A percentile compares a stretch with the other conserved stretches of the same genome.
Evolutionary conservation across 2,113 vertebrate species (phyloP).

Genomic region (Hymenochirus boettgeri): DNA sequence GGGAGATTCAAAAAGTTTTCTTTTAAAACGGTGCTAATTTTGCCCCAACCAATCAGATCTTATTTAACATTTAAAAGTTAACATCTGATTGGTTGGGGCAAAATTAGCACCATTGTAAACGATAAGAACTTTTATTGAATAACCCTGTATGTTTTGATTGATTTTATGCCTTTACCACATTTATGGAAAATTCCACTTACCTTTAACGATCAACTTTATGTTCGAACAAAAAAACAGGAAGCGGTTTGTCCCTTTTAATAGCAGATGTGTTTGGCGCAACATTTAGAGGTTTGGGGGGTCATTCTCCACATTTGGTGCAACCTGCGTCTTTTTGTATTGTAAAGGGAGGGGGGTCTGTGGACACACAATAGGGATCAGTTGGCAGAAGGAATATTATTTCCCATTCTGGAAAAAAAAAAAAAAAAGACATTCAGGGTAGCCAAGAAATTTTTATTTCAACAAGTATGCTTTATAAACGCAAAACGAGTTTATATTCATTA

Average conservation of each 20-base stretch:
- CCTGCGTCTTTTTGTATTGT: conserved; percentile 27
- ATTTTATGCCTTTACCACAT: not conserved
- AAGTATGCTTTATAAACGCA: too few relatives aligned
- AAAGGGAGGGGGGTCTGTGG: conserved; percentile 51
- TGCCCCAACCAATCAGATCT: too few relatives aligned
- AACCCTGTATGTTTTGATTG: not conserved
- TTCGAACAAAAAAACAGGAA: conserved; percentile 48
- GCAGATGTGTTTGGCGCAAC: conserved; percentile 46
- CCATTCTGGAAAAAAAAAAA: conserved; percentile 61
- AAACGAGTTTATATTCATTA: too few relatives aligned
- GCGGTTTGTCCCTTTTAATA: conserved; percentile 42
- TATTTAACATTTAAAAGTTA: too few relatives aligned
- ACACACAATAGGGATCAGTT: conserved; percentile 47
- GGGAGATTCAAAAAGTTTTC: too few relatives aligned
- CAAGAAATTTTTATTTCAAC: conserved; percentile 44
- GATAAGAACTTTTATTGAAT: too few relatives aligned
- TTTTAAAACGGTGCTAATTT: too few relatives aligned
- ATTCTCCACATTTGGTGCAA: conserved; percentile 47
- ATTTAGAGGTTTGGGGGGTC: conserved; percentile 27
- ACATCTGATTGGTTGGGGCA: too few relatives aligned
- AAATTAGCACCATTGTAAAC: too few relatives aligned
- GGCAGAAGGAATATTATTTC: conserved; percentile 56
- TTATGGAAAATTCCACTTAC: not conserved
- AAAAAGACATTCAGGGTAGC: conserved; percentile 46
- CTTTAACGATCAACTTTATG: conserved; percentile 7